Evolutionary conservation across 2,797 vertebrate genomes (phyloP), one percentile per base, ranked within the genome.

Genomic region (Platalea minor): DNA sequence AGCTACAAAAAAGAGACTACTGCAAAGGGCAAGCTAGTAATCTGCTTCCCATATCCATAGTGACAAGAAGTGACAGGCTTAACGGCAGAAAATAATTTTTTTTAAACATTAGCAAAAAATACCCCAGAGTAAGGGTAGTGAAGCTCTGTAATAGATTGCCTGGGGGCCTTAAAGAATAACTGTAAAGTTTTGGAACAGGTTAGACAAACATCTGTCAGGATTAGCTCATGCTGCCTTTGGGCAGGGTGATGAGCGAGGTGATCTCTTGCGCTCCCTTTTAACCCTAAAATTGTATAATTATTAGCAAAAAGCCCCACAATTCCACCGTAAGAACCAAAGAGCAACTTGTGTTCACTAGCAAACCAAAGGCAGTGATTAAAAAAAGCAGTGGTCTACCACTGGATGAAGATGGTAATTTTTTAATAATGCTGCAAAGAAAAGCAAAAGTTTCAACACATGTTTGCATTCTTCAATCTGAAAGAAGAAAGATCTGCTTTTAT

Each of bases 151-250:
- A 93, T 57, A 89, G n/a, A 70, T 53, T 95, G 91, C 95, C 89
- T 77, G 48, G 67, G 79, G 95, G 48, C 78, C 72, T 92, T 92
- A 87, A 94, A 95, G 86, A 89, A 28, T 92, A 92, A 83, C 59
- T 91, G 51, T 82, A 85, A 87, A 89, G 57, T 95, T 88, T 92
- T 95, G 93, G 84, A 96, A 95, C 87, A 96, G 85, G 72, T 93
- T 92, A 95, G 81, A 85, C 54, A 92, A 96, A 96, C 80, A 94
- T 93, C 93, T 97, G 93, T 87, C 86, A 89, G 60, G 70, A 95
- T 96, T 95, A 97, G 64, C 81, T 97, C 92, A 96, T 95, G 64
- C 48, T 94, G 91, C 89, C 89, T 94, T 87, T 75, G 72, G 89
- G 75, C 70, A 93, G 75, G 51, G 45, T 91, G 93, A 95, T 89